Evolutionary conservation across 2,888 invertebrate species (phyloP).

Genomic region (Drosophila infuscata): DNA sequence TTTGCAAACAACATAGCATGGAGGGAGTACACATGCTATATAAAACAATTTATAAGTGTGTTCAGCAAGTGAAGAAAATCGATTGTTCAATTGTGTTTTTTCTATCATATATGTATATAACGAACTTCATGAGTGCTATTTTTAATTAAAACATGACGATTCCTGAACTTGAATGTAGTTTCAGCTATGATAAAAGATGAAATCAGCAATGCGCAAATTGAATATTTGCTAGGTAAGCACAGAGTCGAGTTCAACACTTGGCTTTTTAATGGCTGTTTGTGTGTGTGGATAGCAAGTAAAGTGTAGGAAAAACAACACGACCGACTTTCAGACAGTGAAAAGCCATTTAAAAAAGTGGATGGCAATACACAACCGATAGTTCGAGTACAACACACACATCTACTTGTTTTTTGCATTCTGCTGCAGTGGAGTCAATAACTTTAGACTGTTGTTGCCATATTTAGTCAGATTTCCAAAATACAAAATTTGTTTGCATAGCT

Average conservation of each 20-base stretch:
- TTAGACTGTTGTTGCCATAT: conserved; percentile 3
- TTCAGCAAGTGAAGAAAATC: neutral
- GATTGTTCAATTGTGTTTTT: neutral
- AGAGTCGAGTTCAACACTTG: conserved; percentile 15
- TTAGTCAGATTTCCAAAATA: conserved; percentile 9
- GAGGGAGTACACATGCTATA: too few species aligned
- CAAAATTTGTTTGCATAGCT: neutral
- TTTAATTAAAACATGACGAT: neutral
- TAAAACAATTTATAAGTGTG: neutral
- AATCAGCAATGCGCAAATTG: neutral
- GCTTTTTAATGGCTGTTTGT: conserved; percentile 1
- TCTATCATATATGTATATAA: neutral
- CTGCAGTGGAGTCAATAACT: conserved; percentile 20
- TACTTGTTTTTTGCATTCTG: conserved; percentile 1
- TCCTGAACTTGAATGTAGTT: neutral
- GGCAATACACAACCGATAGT: conserved; percentile 22
- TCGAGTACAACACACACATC: neutral
- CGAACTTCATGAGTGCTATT: neutral
- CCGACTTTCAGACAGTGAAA: conserved; percentile 26
- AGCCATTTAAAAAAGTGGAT: conserved; percentile 68
- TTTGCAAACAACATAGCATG: neutral
- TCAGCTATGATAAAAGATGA: neutral
- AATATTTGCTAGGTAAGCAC: conserved; percentile 12
- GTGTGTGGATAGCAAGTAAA: conserved; percentile 38
- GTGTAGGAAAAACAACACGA: conserved; percentile 41